A percentile compares a stretch with the other conserved stretches of the same genome.
Conservation (phyloP, 2,797 vertebrate species). For the Sparus aurata region DNA sequence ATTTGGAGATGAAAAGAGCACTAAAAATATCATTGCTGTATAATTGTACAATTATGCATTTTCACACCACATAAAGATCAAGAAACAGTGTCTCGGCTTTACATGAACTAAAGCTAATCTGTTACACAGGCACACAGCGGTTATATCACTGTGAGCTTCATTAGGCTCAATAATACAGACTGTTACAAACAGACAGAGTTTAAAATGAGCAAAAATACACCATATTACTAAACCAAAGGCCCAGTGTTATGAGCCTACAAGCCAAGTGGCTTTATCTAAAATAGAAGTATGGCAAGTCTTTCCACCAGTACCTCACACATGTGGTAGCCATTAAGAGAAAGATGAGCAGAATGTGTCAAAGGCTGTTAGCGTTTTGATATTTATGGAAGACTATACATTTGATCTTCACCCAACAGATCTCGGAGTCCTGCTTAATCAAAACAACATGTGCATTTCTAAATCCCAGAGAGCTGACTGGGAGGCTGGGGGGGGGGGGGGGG, state of each 20-base stretch:
- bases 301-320: conserved; percentile 75
- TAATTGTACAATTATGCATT: conserved; percentile 2
- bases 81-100: conserved; percentile 31
- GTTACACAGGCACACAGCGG: conserved; percentile 12
- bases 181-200: conserved; percentile 45
- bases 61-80: conserved; percentile 15
- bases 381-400: conserved; percentile 76
- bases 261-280: conserved; percentile 56
- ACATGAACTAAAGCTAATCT: conserved; percentile 35
- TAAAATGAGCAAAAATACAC: conserved; percentile 37
- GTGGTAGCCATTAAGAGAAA: conserved; percentile 82
- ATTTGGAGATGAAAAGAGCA: conserved; percentile 21
- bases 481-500: conserved; percentile 7
- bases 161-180: conserved; percentile 26
- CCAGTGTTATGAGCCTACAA: conserved; percentile 49
- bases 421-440: conserved; percentile 68
- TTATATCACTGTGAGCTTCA: conserved; percentile 40
- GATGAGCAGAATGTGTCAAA: conserved; percentile 84
- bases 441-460: conserved; percentile 66
- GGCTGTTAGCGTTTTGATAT: conserved; percentile 74
- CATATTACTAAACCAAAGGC: conserved; percentile 48
- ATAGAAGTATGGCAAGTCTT: conserved; percentile 61
- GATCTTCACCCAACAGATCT: conserved; percentile 72
- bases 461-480: conserved; percentile 37
- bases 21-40: conserved; percentile 16